phyloP scores from a whole-genome alignment of 2,888 invertebrate genomes.

The Drosophila anceps region DNA sequence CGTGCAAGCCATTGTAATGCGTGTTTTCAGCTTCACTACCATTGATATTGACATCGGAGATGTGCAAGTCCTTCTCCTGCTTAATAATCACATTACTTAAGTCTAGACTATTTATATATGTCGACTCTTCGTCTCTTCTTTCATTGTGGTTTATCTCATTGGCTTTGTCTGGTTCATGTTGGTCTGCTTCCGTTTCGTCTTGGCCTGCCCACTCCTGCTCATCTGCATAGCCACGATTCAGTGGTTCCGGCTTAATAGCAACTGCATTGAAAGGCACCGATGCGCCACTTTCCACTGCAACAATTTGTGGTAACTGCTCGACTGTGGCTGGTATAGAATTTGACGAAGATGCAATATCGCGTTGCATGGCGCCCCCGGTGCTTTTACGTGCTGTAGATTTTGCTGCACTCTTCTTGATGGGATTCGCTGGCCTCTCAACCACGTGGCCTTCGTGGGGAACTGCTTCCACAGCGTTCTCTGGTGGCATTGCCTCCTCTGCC shows the following conservation, averaged over 20 bases:
- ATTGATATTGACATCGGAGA: constrained; percentile 62
- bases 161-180: constrained; percentile 8
- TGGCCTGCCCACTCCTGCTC: constrained; percentile 31
- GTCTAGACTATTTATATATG: constrained; percentile 76
- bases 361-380: constrained; percentile 49
- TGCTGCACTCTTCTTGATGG: constrained; percentile 9
- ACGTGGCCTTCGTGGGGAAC: constrained; percentile 26
- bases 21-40: constrained; percentile 33
- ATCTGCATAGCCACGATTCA: constrained; percentile 77
- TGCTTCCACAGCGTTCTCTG: constrained; percentile 43
- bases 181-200: background rate
- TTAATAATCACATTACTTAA: constrained; percentile 80
- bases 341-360: constrained; percentile 9
- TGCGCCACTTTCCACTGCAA: constrained; percentile 66
- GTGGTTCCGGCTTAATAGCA: constrained; percentile 78
- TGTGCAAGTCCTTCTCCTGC: constrained; percentile 81
- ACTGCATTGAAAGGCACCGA: constrained; percentile 47
- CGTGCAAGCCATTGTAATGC: constrained; percentile 46
- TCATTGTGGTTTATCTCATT: constrained; percentile 74
- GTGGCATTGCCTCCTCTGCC: constrained; percentile 60
- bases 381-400: constrained; percentile 61
- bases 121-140: constrained; percentile 51
- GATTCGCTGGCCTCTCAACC: constrained; percentile 1
- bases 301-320: constrained; percentile 63
- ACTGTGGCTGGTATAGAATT: background rate